A percentile compares a stretch with the other conserved stretches of the same genome.
Conservation (phyloP, 1,140 invertebrate genomes). For the Orchestia grillus region DNA sequence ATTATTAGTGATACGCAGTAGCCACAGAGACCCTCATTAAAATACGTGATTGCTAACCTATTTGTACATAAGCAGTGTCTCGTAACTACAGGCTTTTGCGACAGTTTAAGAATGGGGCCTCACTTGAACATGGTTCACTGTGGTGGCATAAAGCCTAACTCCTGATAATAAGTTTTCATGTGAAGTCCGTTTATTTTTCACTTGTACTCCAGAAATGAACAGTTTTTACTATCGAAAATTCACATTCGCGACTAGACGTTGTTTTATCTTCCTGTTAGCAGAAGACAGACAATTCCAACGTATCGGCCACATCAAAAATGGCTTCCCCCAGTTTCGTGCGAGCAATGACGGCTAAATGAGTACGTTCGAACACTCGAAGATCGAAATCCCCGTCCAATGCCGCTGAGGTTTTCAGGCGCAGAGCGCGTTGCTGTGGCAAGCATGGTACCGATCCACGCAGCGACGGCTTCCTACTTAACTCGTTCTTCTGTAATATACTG, state of each 20-base stretch:
- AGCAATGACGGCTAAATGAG: background rate
- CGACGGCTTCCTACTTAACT: constrained; percentile 34
- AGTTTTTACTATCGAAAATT: background rate
- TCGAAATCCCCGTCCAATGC: background rate
- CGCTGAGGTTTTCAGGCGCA: background rate
- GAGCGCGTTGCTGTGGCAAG: background rate
- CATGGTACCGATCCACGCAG: constrained; percentile 9
- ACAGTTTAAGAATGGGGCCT: background rate
- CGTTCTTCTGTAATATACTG: constrained; percentile 31
- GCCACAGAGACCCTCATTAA: background rate
- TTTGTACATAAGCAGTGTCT: background rate
- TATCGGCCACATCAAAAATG: background rate
- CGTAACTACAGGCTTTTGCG: background rate
- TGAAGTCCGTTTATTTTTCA: background rate
- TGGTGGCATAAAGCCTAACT: background rate
- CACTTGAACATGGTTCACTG: background rate
- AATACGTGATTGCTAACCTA: background rate
- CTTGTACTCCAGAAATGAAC: background rate
- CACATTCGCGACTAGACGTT: background rate
- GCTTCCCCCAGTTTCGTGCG: background rate
- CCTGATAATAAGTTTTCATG: background rate
- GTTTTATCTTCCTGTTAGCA: background rate
- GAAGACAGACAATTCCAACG: background rate
- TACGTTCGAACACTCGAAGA: background rate
- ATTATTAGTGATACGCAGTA: background rate